phyloP scores from a whole-genome alignment of 2,888 invertebrate species.

The Ormyrus pomaceus region DNA sequence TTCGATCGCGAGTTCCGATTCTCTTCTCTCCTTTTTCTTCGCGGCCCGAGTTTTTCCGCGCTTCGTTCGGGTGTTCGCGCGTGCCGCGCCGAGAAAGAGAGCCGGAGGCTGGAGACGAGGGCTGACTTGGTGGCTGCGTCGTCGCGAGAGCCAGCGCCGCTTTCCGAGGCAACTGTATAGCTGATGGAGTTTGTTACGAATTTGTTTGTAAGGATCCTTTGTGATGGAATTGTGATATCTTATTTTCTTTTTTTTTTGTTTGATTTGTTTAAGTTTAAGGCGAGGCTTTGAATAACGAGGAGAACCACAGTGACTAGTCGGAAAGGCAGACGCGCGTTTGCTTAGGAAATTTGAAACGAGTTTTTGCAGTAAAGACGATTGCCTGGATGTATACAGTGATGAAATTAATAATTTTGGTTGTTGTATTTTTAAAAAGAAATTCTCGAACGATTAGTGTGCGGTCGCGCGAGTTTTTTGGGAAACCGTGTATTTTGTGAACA shows the following conservation, averaged over 20 bases:
- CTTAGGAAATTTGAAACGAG: neutral
- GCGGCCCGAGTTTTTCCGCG: neutral
- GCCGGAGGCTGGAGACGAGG: constrained; percentile 5
- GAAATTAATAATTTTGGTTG: too few relatives aligned
- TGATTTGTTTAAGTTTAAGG: too few relatives aligned
- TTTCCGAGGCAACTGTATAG: neutral
- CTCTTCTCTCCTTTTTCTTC: too few relatives aligned
- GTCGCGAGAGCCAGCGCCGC: neutral
- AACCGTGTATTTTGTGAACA: neutral
- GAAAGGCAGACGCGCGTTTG: neutral
- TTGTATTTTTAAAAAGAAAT: too few relatives aligned
- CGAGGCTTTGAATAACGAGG: too few relatives aligned
- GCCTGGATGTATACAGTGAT: too few relatives aligned
- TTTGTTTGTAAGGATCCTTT: constrained; percentile 51
- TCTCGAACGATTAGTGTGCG: too few relatives aligned
- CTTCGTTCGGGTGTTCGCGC: neutral
- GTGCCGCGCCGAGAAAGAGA: neutral
- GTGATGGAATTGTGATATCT: constrained; percentile 11
- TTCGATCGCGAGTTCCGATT: too few relatives aligned
- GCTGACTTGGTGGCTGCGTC: neutral
- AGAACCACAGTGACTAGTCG: too few relatives aligned
- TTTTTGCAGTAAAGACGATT: neutral
- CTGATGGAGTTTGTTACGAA: constrained; percentile 56
- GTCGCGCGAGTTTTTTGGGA: too few relatives aligned
- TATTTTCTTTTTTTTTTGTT: neutral